Conservation (phyloP, 2,888 invertebrate genomes). For the Gymnosoma rotundatum region DNA sequence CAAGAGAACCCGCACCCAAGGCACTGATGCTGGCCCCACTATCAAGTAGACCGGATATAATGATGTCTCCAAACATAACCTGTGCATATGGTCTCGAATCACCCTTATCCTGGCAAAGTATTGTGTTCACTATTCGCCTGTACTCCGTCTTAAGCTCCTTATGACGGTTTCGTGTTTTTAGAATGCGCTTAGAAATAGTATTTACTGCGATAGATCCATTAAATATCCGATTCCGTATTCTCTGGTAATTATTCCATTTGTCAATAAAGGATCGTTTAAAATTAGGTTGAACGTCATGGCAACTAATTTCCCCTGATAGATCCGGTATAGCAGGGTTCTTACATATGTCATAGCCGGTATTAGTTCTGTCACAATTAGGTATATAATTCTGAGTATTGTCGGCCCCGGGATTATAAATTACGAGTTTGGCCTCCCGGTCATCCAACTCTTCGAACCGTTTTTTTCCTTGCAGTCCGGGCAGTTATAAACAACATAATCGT, state of each 20-base stretch:
- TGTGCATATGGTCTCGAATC: constrained; percentile 12
- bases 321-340: neutral
- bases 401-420: neutral
- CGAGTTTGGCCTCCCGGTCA: neutral
- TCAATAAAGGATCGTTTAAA: neutral
- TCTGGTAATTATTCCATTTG: neutral
- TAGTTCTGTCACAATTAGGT: neutral
- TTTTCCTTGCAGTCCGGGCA: neutral
- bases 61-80: neutral
- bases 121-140: neutral
- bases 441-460: constrained; percentile 4
- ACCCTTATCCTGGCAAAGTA: neutral
- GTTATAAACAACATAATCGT: neutral
- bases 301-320: neutral
- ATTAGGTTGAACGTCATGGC: neutral
- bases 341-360: neutral
- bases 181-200: neutral
- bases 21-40: constrained; percentile 23
- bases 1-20: neutral
- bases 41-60: constrained; percentile 1
- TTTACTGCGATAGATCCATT: neutral
- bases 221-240: constrained; percentile 2
- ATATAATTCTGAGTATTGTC: too few relatives aligned
- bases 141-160: neutral
- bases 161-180: neutral